phyloP scores from a whole-genome alignment of 2,797 vertebrate species.

The Pantherophis alleghaniensis region DNA sequence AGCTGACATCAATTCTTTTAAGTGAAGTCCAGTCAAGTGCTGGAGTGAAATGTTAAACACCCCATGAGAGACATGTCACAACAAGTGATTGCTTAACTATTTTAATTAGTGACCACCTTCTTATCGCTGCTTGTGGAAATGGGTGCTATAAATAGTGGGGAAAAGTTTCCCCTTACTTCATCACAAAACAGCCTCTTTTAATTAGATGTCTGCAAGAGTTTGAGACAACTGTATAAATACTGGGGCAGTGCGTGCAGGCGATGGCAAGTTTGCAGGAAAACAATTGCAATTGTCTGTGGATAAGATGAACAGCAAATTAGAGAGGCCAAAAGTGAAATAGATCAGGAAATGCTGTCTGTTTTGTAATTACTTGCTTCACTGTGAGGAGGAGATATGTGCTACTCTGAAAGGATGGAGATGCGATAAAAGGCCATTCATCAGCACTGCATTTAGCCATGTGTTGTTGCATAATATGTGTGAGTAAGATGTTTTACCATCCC shows the following conservation, averaged over 20 bases:
- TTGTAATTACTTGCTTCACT: slow-evolving; percentile 42
- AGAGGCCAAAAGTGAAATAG: slow-evolving; percentile 21
- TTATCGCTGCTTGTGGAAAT: slow-evolving; percentile 20
- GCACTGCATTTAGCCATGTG: slow-evolving; percentile 46
- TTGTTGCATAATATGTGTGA: slow-evolving; percentile 47
- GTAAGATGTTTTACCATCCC: slow-evolving; percentile 36
- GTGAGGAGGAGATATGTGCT: slow-evolving; percentile 35
- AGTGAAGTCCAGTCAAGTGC: not conserved
- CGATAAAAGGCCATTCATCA: slow-evolving; percentile 55
- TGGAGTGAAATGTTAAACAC: not conserved
- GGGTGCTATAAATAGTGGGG: not conserved
- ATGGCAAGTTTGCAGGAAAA: slow-evolving; percentile 25
- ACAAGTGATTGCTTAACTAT: slow-evolving; percentile 21
- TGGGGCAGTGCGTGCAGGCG: not conserved
- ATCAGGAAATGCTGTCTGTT: slow-evolving; percentile 36
- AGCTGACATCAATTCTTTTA: not conserved
- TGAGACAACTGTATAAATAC: slow-evolving; percentile 34
- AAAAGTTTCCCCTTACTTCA: slow-evolving; percentile 27
- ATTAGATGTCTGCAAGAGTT: slow-evolving; percentile 25
- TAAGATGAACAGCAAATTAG: slow-evolving; percentile 36
- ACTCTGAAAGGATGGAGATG: slow-evolving; percentile 43
- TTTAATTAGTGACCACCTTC: slow-evolving; percentile 16
- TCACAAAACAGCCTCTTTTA: slow-evolving; percentile 27
- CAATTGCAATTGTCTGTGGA: slow-evolving; percentile 22
- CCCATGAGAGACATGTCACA: not conserved